phyloP scores from a whole-genome alignment of 2,797 vertebrate species.

The Phrynocephalus forsythii region DNA sequence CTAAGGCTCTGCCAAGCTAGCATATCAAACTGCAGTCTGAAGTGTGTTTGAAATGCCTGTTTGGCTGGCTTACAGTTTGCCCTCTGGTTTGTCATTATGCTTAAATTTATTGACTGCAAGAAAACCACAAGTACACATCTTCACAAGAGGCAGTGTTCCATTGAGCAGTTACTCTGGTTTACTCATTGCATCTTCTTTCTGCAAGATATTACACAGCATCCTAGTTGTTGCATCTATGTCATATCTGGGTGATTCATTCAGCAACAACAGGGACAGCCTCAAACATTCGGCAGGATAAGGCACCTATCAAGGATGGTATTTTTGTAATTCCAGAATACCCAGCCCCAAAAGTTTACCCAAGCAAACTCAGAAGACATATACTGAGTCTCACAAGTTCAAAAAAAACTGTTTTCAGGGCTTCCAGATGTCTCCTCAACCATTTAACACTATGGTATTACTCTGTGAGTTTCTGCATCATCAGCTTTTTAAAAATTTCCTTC shows the following conservation, averaged over 20 bases:
- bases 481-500: slow-evolving; percentile 28
- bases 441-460: not conserved
- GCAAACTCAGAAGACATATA: too few relatives aligned
- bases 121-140: not conserved
- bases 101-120: not conserved
- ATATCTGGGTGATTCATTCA: not conserved
- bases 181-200: not conserved
- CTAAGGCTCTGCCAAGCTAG: not conserved
- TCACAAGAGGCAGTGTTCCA: not conserved
- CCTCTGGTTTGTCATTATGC: not conserved
- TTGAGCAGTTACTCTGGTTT: not conserved
- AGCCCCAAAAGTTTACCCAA: too few relatives aligned
- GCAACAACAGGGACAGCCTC: not conserved
- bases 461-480: not conserved
- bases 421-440: not conserved
- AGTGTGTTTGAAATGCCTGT: not conserved
- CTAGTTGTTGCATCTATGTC: not conserved
- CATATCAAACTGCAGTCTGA: not conserved
- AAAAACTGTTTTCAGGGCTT: not conserved
- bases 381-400: not conserved
- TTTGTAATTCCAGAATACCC: too few relatives aligned
- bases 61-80: not conserved
- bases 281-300: not conserved
- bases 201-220: not conserved
- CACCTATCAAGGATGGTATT: not conserved